Conservation (phyloP, 2,797 vertebrate species). For the Alexandromys oeconomus region DNA sequence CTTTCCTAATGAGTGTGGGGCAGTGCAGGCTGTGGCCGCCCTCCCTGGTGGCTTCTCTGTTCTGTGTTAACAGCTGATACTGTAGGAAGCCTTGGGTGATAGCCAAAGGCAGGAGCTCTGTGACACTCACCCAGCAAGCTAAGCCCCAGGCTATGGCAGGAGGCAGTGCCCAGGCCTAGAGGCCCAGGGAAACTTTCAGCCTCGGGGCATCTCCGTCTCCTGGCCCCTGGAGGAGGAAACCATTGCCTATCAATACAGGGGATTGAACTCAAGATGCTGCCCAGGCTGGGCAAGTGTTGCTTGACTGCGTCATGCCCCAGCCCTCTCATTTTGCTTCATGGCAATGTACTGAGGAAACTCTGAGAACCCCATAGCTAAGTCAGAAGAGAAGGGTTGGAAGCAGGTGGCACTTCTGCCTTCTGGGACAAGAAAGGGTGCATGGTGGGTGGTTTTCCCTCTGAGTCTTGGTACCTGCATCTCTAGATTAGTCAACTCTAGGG, state of each 20-base stretch:
- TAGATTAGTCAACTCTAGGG: background rate
- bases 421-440: background rate
- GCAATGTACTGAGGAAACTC: background rate
- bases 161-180: background rate
- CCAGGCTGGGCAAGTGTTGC: background rate
- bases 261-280: background rate
- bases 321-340: background rate
- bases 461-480: background rate
- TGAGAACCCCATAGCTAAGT: background rate
- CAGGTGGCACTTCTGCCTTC: background rate
- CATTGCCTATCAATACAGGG: background rate
- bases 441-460: background rate
- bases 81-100: background rate
- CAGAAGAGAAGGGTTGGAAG: background rate
- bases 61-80: background rate
- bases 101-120: background rate
- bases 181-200: background rate
- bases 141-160: background rate
- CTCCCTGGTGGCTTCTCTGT: background rate
- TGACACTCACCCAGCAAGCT: background rate
- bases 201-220: background rate
- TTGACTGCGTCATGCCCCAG: too few relatives aligned
- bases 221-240: background rate
- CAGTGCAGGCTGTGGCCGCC: background rate
- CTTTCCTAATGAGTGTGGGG: background rate